Conservation (phyloP, 2,113 vertebrate species). For the Peromyscus californicus region DNA sequence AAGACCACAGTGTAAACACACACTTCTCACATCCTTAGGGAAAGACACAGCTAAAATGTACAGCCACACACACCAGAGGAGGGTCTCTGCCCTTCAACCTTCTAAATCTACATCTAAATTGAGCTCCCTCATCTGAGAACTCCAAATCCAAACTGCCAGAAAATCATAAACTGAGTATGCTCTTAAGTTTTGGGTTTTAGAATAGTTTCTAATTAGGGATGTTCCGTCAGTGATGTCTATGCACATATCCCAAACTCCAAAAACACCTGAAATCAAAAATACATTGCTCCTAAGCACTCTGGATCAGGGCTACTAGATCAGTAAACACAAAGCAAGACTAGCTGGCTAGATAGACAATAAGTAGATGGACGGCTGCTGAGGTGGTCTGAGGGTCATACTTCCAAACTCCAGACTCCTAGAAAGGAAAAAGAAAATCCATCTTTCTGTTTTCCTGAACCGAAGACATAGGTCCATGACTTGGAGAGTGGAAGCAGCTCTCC, state of each 20-base stretch:
- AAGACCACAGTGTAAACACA: neutral
- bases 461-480: neutral
- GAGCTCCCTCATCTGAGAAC: neutral
- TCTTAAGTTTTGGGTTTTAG: neutral
- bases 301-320: neutral
- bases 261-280: neutral
- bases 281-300: neutral
- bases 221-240: neutral
- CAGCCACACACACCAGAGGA: neutral
- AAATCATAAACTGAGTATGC: neutral
- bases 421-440: neutral
- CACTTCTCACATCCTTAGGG: neutral
- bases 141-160: neutral
- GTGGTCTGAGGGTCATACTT: neutral
- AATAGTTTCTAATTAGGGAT: neutral
- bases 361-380: neutral
- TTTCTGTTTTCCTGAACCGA: neutral
- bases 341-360: neutral
- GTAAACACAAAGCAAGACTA: neutral
- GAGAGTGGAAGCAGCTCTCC: neutral
- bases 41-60: neutral
- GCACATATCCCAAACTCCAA: neutral
- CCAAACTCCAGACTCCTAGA: neutral
- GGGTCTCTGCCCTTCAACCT: neutral
- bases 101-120: neutral